A percentile compares a stretch with the other conserved stretches of the same genome.
Evolutionary conservation across 1,140 invertebrate genomes (phyloP).

Genomic region (Streblospio benedicti): DNA sequence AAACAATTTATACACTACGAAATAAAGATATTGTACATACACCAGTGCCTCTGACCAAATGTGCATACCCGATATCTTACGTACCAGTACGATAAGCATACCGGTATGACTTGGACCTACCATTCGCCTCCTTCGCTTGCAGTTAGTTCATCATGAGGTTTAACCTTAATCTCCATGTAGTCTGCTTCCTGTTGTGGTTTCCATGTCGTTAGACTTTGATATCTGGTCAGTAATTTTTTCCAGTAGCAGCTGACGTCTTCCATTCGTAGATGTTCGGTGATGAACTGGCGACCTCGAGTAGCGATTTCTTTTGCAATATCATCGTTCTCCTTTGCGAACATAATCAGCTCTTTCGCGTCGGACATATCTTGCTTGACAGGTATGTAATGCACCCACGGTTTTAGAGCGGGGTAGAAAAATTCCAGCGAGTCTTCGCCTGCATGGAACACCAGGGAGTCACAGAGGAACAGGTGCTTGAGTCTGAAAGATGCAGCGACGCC

Average conservation of each 20-base stretch:
- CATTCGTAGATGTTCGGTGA: conserved; percentile 67
- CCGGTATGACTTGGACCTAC: too few relatives aligned
- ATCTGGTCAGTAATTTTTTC: conserved; percentile 67
- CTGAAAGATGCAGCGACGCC: conserved; percentile 94
- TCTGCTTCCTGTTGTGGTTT: conserved; percentile 1
- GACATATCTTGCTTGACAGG: conserved; percentile 56
- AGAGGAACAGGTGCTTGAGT: conserved; percentile 92
- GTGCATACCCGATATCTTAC: too few relatives aligned
- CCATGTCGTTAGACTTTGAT: conserved; percentile 66
- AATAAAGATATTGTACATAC: too few relatives aligned
- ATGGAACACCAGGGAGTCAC: conserved; percentile 88
- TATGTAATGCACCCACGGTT: conserved; percentile 93
- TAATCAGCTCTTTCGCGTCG: conserved; percentile 56
- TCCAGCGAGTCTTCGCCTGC: conserved; percentile 90
- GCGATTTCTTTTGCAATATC: conserved; percentile 69
- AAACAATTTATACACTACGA: too few relatives aligned
- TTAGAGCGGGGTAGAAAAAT: conserved; percentile 85
- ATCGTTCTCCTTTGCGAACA: conserved; percentile 72
- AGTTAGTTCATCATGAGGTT: too few relatives aligned
- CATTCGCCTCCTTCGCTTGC: too few relatives aligned
- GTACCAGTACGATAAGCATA: too few relatives aligned
- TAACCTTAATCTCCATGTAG: too few relatives aligned
- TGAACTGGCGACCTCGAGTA: conserved; percentile 4
- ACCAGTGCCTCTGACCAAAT: too few relatives aligned
- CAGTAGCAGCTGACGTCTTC: conserved; percentile 80